These are phyloP conservation scores for Ophion slaviceki DNA, from an alignment of 2,888 invertebrate species.

Conservation along the genomic window DNA sequence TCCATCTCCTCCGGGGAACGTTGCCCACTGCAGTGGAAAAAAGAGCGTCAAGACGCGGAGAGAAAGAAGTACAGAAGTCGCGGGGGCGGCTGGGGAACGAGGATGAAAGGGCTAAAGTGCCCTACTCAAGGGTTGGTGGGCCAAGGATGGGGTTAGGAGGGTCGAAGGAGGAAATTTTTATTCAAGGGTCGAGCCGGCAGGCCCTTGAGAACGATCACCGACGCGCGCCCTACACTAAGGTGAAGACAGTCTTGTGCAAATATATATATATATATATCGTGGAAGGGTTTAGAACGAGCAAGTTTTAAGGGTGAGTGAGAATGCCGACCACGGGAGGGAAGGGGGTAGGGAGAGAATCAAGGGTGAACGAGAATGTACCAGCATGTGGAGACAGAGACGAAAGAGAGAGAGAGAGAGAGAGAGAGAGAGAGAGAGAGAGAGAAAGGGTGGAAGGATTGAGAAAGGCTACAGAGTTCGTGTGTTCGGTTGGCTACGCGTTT, in stretches of 20 bases:
- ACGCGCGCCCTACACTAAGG: slow-evolving; percentile 42
- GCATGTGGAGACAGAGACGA: slow-evolving; percentile 5
- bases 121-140: slow-evolving; percentile 61
- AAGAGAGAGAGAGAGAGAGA: slow-evolving; percentile 36
- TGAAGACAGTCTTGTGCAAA: slow-evolving; percentile 39
- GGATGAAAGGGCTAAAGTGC: slow-evolving; percentile 63
- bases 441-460: slow-evolving; percentile 29
- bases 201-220: slow-evolving; percentile 72
- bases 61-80: slow-evolving; percentile 38
- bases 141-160: slow-evolving; percentile 32
- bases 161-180: slow-evolving; percentile 68
- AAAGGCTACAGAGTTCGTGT: slow-evolving; percentile 63
- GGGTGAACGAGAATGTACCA: slow-evolving; percentile 54
- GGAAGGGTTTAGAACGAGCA: slow-evolving; percentile 48
- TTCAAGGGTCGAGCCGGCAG: slow-evolving; percentile 70
- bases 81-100: neutral
- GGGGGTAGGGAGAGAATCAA: slow-evolving; percentile 7
- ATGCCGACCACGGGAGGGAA: slow-evolving; percentile 3
- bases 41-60: slow-evolving; percentile 27
- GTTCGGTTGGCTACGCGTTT: slow-evolving; percentile 60
- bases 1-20: neutral
- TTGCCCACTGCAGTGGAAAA: slow-evolving; percentile 27
- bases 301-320: slow-evolving; percentile 58
- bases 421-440: slow-evolving; percentile 30
- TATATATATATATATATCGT: neutral